These are phyloP conservation scores for Jacana jacana DNA, from an alignment of 2,113 vertebrate genomes.

Conservation along the genomic window DNA sequence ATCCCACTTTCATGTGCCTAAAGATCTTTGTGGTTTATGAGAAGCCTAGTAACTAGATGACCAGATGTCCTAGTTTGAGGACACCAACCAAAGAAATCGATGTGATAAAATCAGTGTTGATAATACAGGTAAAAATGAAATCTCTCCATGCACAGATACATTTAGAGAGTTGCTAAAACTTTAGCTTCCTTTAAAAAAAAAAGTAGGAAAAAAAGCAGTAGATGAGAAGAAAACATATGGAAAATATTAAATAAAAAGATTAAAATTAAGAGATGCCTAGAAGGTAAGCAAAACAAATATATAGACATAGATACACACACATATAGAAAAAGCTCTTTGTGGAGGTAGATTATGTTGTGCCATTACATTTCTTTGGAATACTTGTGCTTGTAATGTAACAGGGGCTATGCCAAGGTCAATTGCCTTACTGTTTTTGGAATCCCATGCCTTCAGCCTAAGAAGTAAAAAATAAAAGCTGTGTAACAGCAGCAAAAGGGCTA, in stretches of 20 bases:
- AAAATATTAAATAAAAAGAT: not conserved
- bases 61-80: too few relatives aligned
- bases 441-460: not conserved
- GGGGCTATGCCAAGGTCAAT: not conserved
- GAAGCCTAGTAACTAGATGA: not conserved
- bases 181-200: not conserved
- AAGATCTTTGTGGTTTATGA: not conserved
- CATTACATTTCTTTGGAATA: not conserved
- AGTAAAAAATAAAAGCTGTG: not conserved
- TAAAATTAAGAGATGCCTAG: not conserved
- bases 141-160: not conserved
- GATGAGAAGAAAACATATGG: not conserved
- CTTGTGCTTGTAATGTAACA: not conserved
- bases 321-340: not conserved
- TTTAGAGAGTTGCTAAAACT: not conserved
- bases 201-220: not conserved
- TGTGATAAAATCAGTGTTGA: accelerated
- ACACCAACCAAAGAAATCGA: not conserved
- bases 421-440: not conserved
- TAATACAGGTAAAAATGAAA: not conserved
- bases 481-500: not conserved
- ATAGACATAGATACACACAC: too few relatives aligned
- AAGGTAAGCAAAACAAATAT: not conserved
- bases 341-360: not conserved
- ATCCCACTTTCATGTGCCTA: not conserved